phyloP scores from a whole-genome alignment of 2,888 invertebrate species.

The Eurytoma adleriae region DNA sequence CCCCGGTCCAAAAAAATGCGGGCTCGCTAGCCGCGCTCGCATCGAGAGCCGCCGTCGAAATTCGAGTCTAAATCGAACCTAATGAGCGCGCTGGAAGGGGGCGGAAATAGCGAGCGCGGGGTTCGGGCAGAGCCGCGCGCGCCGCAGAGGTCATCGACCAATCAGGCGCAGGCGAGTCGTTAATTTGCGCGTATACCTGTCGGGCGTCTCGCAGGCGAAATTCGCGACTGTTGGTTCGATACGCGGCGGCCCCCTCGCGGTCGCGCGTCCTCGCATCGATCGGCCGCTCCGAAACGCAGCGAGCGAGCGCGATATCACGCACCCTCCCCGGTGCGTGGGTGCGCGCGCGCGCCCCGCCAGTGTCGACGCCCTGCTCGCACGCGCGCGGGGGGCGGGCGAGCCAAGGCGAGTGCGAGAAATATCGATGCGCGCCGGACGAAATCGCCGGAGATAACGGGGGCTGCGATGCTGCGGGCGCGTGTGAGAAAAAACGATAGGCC shows the following conservation, averaged over 20 bases:
- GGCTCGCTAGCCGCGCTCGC: not conserved
- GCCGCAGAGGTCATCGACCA: slow-evolving; percentile 44
- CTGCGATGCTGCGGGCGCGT: slow-evolving; percentile 15
- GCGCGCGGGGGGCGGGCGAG: not conserved
- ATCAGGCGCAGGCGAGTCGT: slow-evolving; percentile 33
- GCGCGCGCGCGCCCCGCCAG: not conserved
- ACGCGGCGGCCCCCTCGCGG: slow-evolving; percentile 55
- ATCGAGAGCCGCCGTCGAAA: slow-evolving; percentile 12
- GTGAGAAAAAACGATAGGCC: slow-evolving; percentile 34
- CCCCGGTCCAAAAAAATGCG: not conserved
- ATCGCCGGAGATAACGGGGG: slow-evolving; percentile 19
- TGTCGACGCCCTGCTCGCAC: not conserved
- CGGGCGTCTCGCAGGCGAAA: slow-evolving; percentile 52
- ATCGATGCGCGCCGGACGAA: slow-evolving; percentile 22
- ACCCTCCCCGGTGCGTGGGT: too few relatives aligned
- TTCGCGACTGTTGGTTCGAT: slow-evolving; percentile 62
- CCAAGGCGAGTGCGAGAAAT: slow-evolving; percentile 28
- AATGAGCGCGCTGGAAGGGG: not conserved
- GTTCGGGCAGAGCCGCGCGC: not conserved
- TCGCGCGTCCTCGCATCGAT: slow-evolving; percentile 57
- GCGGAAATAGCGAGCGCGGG: not conserved
- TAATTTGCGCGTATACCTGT: slow-evolving; percentile 43
- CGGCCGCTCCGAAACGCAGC: slow-evolving; percentile 49
- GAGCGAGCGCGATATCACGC: slow-evolving; percentile 31
- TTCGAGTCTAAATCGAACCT: slow-evolving; percentile 30